A percentile compares a stretch with the other conserved stretches of the same genome.
phyloP scores from a whole-genome alignment of 1,140 invertebrate genomes.

The Platyscapa corneri region DNA sequence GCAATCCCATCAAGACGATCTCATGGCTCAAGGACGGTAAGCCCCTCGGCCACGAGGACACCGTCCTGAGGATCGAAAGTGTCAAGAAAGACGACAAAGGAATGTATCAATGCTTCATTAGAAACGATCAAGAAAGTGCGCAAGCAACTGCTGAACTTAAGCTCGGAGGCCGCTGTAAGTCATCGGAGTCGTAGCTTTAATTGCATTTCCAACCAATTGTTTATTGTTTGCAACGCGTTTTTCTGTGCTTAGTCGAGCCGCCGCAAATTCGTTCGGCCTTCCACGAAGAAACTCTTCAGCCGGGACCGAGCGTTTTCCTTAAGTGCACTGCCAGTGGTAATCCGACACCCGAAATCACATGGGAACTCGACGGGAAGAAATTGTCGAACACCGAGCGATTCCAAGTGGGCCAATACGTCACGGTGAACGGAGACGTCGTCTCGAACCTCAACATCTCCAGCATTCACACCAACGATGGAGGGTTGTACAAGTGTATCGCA shows the following conservation, averaged over 20 bases:
- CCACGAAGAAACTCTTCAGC: slow-evolving; percentile 89
- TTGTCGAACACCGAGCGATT: slow-evolving; percentile 86
- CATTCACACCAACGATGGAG: slow-evolving; percentile 94
- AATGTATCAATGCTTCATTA: slow-evolving; percentile 97
- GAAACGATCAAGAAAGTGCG: slow-evolving; percentile 94
- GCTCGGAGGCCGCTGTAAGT: slow-evolving; percentile 91
- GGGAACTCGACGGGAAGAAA: slow-evolving; percentile 93
- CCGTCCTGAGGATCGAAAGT: slow-evolving; percentile 87
- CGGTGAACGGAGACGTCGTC: slow-evolving; percentile 92
- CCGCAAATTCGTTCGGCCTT: slow-evolving; percentile 91
- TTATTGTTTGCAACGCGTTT: slow-evolving; percentile 3
- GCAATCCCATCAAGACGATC: slow-evolving; percentile 91
- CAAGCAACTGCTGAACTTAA: slow-evolving; percentile 94
- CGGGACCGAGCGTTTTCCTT: slow-evolving; percentile 88
- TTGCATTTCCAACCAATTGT: too few relatives aligned
- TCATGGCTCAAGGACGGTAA: slow-evolving; percentile 95
- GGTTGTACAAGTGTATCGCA: slow-evolving; percentile 93
- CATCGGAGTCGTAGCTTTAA: neutral
- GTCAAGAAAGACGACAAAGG: slow-evolving; percentile 96
- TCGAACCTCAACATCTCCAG: slow-evolving; percentile 95
- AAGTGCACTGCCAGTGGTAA: slow-evolving; percentile 90
- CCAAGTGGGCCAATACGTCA: slow-evolving; percentile 91
- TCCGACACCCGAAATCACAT: slow-evolving; percentile 94
- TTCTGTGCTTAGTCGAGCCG: slow-evolving; percentile 82
- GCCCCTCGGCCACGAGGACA: slow-evolving; percentile 84